Evolutionary conservation across 92 coral and sea anemone genomes (phyloP).

Genomic region (Paragorgia papillata): DNA sequence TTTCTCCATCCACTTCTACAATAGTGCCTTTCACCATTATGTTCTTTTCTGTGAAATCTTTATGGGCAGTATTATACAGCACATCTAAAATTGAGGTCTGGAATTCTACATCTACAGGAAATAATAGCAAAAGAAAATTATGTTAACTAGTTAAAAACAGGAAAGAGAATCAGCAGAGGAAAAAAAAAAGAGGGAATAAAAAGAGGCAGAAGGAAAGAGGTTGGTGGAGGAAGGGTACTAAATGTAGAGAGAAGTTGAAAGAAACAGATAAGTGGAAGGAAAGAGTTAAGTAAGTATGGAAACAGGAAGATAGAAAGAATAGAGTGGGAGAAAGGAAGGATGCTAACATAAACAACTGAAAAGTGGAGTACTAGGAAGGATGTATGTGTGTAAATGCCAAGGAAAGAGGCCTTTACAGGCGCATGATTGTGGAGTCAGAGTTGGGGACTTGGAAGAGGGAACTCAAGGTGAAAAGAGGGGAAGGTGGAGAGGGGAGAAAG

Average conservation of each 20-base stretch:
- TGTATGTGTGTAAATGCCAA: no score
- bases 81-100: conserved; percentile 77
- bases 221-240: neutral
- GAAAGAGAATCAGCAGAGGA: neutral
- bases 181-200: neutral
- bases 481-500: neutral
- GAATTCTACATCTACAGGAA: conserved; percentile 69
- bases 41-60: conserved; percentile 69
- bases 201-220: neutral
- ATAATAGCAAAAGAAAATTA: neutral
- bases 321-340: neutral
- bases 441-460: no score
- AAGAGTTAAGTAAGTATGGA: neutral
- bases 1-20: conserved; percentile 76
- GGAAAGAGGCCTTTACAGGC: no score
- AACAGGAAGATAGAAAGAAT: neutral
- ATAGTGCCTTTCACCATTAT: conserved; percentile 94
- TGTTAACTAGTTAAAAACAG: no score
- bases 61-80: conserved; percentile 76
- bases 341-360: no score
- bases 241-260: neutral
- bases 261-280: neutral
- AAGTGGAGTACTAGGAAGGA: no score
- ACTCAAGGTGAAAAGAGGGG: no score
- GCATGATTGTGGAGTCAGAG: no score